Evolutionary conservation across 2,888 invertebrate genomes (phyloP).

Genomic region (Hypselothyrea guttata): DNA sequence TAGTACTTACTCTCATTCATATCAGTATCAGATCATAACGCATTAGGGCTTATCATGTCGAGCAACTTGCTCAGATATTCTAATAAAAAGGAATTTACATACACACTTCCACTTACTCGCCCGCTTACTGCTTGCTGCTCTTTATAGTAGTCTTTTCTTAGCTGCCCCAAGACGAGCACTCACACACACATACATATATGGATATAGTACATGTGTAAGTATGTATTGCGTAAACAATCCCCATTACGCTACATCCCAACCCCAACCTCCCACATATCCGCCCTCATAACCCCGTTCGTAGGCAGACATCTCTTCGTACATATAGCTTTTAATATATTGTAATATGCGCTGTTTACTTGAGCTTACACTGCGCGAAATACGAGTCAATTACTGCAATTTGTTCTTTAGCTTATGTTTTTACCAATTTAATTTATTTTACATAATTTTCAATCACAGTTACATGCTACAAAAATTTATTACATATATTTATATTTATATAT

Average conservation of each 20-base stretch:
- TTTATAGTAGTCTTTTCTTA: background rate
- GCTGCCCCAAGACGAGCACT: background rate
- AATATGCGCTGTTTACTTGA: slow-evolving; percentile 25
- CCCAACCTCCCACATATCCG: background rate
- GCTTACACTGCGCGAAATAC: slow-evolving; percentile 29
- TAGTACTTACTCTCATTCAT: slow-evolving; percentile 47
- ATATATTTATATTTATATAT: slow-evolving; percentile 50
- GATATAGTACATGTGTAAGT: slow-evolving; percentile 23
- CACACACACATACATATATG: background rate
- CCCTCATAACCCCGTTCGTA: background rate
- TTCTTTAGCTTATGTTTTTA: slow-evolving; percentile 49
- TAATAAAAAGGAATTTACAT: slow-evolving; percentile 70
- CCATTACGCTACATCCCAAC: background rate
- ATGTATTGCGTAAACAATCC: slow-evolving; percentile 31
- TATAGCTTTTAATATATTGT: slow-evolving; percentile 25
- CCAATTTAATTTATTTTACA: slow-evolving; percentile 75
- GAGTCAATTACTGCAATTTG: no score
- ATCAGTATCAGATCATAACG: slow-evolving; percentile 72
- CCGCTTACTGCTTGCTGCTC: no score
- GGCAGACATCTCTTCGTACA: slow-evolving; percentile 1
- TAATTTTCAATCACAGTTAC: slow-evolving; percentile 75
- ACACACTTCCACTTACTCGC: slow-evolving; percentile 9
- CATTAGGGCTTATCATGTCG: slow-evolving; percentile 68
- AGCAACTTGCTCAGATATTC: slow-evolving; percentile 58
- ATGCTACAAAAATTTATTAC: slow-evolving; percentile 75